These are phyloP conservation scores for Hafferia zeledoni DNA, from an alignment of 2,797 vertebrate species.

Conservation along the genomic window DNA sequence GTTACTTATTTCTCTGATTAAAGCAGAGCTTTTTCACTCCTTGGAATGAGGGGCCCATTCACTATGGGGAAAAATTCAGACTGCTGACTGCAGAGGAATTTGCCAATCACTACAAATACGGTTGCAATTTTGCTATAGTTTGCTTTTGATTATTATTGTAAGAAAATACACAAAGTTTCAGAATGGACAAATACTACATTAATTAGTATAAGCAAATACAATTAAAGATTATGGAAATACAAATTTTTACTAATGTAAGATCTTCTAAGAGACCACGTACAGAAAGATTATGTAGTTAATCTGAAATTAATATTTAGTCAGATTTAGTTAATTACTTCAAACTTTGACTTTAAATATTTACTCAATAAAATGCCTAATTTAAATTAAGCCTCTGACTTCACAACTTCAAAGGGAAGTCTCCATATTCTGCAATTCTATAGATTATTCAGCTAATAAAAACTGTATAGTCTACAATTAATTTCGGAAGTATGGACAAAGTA, in stretches of 20 bases:
- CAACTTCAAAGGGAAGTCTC: not conserved
- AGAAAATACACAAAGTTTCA: not conserved
- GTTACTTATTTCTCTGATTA: not conserved
- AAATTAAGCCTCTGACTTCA: not conserved
- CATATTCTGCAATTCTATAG: not conserved
- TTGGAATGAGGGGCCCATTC: not conserved
- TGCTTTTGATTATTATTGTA: not conserved
- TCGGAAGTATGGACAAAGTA: not conserved
- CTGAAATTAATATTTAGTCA: conserved; percentile 4
- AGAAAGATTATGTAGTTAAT: not conserved
- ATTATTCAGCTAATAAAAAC: not conserved
- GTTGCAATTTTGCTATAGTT: not conserved
- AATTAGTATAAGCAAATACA: not conserved
- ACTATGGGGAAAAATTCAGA: not conserved
- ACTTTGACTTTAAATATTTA: conserved; percentile 3
- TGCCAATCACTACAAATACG: not conserved
- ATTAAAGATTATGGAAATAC: not conserved
- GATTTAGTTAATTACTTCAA: not conserved
- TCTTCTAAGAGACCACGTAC: not conserved
- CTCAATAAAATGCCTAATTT: not conserved
- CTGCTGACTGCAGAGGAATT: not conserved
- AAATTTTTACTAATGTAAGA: not conserved
- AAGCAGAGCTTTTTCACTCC: not conserved
- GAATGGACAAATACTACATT: not conserved
- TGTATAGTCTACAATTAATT: not conserved